phyloP scores from a whole-genome alignment of 1,140 invertebrate species.

The Sweltsa coloradensis region DNA sequence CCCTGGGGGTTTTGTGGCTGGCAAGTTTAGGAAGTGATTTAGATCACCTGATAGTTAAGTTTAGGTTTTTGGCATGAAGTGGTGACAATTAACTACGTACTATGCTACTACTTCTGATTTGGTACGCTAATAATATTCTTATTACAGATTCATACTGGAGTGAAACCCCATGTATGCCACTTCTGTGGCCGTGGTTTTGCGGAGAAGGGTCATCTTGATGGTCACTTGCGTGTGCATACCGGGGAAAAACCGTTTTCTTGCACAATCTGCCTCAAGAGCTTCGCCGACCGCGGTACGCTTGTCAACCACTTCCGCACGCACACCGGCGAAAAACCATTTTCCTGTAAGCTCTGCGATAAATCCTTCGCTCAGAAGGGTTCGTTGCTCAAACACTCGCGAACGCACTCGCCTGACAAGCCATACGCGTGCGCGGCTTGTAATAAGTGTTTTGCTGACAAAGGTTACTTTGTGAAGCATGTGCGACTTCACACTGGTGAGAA shows the following conservation, averaged over 20 bases:
- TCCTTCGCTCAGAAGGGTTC: constrained; percentile 36
- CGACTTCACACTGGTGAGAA: constrained; percentile 11
- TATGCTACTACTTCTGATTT: too few species aligned
- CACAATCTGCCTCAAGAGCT: constrained; percentile 34
- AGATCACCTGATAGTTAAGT: too few species aligned
- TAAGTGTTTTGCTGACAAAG: constrained; percentile 5
- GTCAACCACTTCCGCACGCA: constrained; percentile 39
- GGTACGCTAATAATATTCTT: too few species aligned
- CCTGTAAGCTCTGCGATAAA: constrained; percentile 32
- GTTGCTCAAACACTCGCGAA: constrained; percentile 35
- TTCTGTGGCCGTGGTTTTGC: constrained; percentile 49
- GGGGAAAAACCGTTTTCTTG: constrained; percentile 51
- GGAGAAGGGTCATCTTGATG: constrained; percentile 48
- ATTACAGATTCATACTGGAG: too few species aligned
- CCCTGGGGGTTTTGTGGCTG: too few species aligned
- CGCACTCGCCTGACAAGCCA: constrained; percentile 39
- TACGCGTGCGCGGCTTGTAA: constrained; percentile 1
- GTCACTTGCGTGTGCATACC: constrained; percentile 53
- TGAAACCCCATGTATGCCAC: constrained; percentile 27
- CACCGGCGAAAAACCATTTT: constrained; percentile 41
- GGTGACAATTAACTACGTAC: too few species aligned
- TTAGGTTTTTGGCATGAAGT: too few species aligned
- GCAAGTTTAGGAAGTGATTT: too few species aligned
- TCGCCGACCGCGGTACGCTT: constrained; percentile 9
- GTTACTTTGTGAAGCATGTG: constrained; percentile 7